Base-by-base conservation (phyloP, 2,113 vertebrate species). In the Cyanistes caeruleus region DNA sequence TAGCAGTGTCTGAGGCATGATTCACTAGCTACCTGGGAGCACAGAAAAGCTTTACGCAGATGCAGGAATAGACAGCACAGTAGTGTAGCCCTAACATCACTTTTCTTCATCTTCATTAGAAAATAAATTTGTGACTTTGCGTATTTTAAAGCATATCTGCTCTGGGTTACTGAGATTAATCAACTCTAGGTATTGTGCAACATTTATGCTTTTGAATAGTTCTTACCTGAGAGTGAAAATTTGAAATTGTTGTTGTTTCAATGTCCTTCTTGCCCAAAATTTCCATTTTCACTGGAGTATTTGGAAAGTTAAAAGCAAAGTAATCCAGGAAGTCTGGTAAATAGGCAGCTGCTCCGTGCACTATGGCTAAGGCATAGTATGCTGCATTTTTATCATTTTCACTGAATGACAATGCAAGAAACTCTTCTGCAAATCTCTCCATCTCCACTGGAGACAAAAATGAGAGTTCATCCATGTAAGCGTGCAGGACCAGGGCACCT, bases 191-290 rank as follows among this genome's bases (percentile, higher is more conserved):
- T 7, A 33, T 4, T 24, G 11, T 51, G 13, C 19, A 77, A 41
- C 11, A n/a, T 39, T 5, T 10, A 49, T 8, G 20, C 46, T 37
- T 85, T 60, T 48, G 27, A 95, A 63, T 18, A 33, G 51, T 31
- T 89, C 98, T 97, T 98, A 99, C 99, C 99, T 99, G 99, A 98
- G 99, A 98, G 97, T 99, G 99, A 98, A 99, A 99, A 96, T 99
- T 99, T 88, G 98, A 98, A 97, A 99, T 99, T 13, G 99, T 99
- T 65, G 99, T 99, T 51, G 99, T 99, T 98, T 99, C 99, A 52
- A 99, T 99, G 97, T 99, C 99, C 96, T 99, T 99, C 98, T 99
- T 99, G 96, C 99, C 99, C 97, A 99, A 97, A 91, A 99, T 98
- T 98, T 99, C 99, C 99, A 99, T 99, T 98, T 99, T 99, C 94